Percentiles rank a stretch among this genome's conserved stretches.
phyloP scores from a whole-genome alignment of 1,140 invertebrate genomes.

The Hylaeus anthracinus region DNA sequence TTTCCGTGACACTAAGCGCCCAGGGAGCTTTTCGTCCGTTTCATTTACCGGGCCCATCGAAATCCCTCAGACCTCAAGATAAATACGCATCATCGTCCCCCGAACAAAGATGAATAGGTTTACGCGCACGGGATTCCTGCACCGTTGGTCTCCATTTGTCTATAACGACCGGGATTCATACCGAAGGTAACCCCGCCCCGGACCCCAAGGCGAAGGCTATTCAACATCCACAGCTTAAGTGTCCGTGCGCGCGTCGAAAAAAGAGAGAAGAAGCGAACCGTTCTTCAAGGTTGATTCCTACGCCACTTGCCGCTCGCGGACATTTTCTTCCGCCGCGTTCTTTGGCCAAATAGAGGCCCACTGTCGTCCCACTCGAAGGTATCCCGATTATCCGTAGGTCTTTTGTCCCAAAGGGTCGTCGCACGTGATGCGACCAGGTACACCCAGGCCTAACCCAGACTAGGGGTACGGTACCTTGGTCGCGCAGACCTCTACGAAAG shows the following conservation, averaged over 20 bases:
- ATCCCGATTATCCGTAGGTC: constrained; percentile 26
- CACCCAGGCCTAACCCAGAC: not conserved
- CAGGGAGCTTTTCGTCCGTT: not conserved
- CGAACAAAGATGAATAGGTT: constrained; percentile 57
- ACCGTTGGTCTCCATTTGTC: constrained; percentile 64
- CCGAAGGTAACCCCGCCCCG: constrained; percentile 54
- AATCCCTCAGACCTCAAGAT: constrained; percentile 6
- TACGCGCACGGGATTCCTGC: constrained; percentile 11
- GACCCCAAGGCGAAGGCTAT: constrained; percentile 20
- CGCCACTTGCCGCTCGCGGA: constrained; percentile 53
- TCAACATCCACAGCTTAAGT: constrained; percentile 39
- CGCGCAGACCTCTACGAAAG: constrained; percentile 6
- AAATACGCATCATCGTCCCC: constrained; percentile 39
- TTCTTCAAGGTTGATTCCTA: constrained; percentile 63
- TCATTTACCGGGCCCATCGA: not conserved
- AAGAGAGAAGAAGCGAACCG: constrained; percentile 4
- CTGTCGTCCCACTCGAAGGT: not conserved
- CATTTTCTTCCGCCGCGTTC: constrained; percentile 22
- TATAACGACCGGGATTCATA: constrained; percentile 60
- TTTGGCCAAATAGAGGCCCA: constrained; percentile 32
- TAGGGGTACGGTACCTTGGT: too few relatives aligned
- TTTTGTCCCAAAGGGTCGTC: constrained; percentile 52
- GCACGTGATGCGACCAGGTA: constrained; percentile 41
- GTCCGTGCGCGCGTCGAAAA: constrained; percentile 30
- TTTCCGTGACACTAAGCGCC: constrained; percentile 6